These are phyloP conservation scores for Centrocercus urophasianus DNA, from an alignment of 2,113 vertebrate genomes.

Conservation along the genomic window DNA sequence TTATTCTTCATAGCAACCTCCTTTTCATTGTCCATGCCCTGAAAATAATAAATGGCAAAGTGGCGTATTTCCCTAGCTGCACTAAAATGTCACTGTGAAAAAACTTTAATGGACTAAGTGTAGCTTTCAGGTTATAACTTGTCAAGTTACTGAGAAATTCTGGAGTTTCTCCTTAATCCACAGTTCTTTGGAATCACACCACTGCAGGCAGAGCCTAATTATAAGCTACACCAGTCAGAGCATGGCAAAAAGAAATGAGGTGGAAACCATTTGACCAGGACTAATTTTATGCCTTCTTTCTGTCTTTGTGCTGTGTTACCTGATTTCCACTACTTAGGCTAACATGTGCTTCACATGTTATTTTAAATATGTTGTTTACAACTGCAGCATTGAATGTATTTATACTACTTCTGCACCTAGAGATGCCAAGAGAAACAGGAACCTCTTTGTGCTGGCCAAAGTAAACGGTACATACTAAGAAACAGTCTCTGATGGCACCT, in stretches of 20 bases:
- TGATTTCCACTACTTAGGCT: slow-evolving; percentile 22
- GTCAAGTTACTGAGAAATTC: slow-evolving; percentile 95
- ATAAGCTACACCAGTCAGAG: slow-evolving; percentile 90
- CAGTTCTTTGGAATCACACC: slow-evolving; percentile 83
- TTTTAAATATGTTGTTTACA: slow-evolving; percentile 26
- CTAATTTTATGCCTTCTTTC: slow-evolving; percentile 67
- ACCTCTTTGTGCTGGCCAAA: background rate
- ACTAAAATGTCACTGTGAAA: slow-evolving; percentile 98
- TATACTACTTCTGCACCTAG: background rate
- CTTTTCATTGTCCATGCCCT: slow-evolving; percentile 88
- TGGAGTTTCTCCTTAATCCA: slow-evolving; percentile 87
- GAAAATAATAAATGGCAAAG: slow-evolving; percentile 95
- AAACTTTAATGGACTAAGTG: slow-evolving; percentile 99
- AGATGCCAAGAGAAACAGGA: background rate
- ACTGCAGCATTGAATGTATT: background rate
- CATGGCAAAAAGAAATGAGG: slow-evolving; percentile 82
- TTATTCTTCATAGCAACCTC: slow-evolving; percentile 88
- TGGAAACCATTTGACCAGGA: slow-evolving; percentile 85
- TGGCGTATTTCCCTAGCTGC: slow-evolving; percentile 87
- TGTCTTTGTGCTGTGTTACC: slow-evolving; percentile 44
- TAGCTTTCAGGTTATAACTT: slow-evolving; percentile 98
- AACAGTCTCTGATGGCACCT: background rate
- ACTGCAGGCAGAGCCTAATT: slow-evolving; percentile 93
- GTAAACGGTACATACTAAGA: background rate
- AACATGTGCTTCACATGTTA: background rate